These are phyloP conservation scores for Enteromius treurensis DNA, from an alignment of 2,797 vertebrate genomes.

Conservation along the genomic window DNA sequence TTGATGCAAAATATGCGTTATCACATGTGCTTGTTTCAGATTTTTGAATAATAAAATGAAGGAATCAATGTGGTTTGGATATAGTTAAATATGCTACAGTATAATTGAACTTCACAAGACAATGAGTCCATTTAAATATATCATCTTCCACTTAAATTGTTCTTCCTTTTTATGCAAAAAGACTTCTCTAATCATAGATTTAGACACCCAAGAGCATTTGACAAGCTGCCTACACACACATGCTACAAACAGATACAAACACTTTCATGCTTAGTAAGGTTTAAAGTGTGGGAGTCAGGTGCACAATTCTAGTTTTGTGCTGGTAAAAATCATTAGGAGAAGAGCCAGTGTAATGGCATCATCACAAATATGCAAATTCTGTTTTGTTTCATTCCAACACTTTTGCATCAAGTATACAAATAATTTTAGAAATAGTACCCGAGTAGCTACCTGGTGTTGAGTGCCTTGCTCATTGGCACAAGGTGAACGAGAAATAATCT, in stretches of 20 bases:
- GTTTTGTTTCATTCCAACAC: neutral
- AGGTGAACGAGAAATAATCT: neutral
- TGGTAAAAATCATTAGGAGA: neutral
- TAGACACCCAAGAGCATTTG: neutral
- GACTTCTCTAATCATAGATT: neutral
- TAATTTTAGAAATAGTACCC: neutral
- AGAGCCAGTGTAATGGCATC: neutral
- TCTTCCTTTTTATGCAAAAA: neutral
- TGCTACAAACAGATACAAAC: neutral
- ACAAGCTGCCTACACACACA: neutral
- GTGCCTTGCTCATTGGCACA: neutral
- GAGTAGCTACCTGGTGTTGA: no score
- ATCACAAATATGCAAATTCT: neutral
- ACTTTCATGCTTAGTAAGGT: neutral
- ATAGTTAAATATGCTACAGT: neutral
- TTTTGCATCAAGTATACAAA: neutral
- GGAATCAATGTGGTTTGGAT: neutral
- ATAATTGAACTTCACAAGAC: neutral
- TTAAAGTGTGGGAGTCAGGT: conserved; percentile 25
- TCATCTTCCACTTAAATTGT: neutral
- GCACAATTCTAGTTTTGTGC: neutral
- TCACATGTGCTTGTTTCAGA: neutral
- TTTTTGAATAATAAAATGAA: neutral
- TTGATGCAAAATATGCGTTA: neutral
- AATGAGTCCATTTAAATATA: neutral